Base-by-base conservation (phyloP, 1,140 invertebrate genomes). In the Oryzaephilus surinamensis region DNA sequence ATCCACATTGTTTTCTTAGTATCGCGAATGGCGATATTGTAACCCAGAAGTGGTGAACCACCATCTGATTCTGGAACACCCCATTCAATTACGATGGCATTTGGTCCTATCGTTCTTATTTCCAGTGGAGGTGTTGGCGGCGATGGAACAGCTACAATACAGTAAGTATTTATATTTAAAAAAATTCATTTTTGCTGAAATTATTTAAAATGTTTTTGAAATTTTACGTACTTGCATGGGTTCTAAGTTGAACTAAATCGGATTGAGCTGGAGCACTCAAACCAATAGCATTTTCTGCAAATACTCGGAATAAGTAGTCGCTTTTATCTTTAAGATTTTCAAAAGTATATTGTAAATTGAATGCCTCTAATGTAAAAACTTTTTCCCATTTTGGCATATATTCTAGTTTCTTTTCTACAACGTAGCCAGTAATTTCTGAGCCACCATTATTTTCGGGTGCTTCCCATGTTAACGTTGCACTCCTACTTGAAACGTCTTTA, bases 1-100 rank as follows among this genome's bases (percentile, higher is more conserved):
- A 93, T 93, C 90, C 90, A 95, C 88, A 93, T 93, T 3, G 86
- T 92, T 58, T 90, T 89, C 56, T 80, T 82, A 23, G 79, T 73
- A 58, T 99, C 95, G 50, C 86, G 75, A 35, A 97, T 85, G 7
- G 90, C 91, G 47, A 97, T 84, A 50, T 89, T 90, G 61, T 97
- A 97, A 14, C 84, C 84, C 48, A 85, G 73, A 27, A 97, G 67
- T 8, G 90, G 88, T 20, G 90, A 80, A 29, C 91, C 92, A 28
- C 93, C 93, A 64, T 97, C 92, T 50, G 76, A 82, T 66, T 95
- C 90, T 5, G 92, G 92, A 41, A 81, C 79, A 36, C 90, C 88
- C 91, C 91, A 96, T 65, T 87, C 91, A 52, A 97, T 79, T 56
- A 89, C 70, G 55, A 87, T 75, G 36, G 88, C 76, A 66, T 90